phyloP scores from a whole-genome alignment of 2,113 vertebrate genomes.

The Octodon degus region DNA sequence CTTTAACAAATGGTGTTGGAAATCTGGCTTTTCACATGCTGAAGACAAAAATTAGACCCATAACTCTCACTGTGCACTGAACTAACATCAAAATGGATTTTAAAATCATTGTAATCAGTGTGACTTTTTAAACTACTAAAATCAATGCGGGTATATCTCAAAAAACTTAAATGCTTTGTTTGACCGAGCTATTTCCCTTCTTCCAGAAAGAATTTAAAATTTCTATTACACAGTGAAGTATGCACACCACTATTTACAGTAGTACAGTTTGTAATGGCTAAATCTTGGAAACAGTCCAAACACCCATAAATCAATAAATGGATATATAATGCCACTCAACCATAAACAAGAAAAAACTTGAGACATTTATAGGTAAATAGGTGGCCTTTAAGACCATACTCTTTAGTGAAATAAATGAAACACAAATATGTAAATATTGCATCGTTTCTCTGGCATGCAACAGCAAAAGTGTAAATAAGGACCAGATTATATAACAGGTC shows the following conservation, averaged over 20 bases:
- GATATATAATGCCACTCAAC: background rate
- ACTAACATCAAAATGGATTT: background rate
- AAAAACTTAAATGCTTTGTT: background rate
- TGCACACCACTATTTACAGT: background rate
- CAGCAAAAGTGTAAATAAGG: background rate
- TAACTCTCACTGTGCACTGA: background rate
- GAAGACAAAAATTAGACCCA: background rate
- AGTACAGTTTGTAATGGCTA: background rate
- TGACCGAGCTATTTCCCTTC: background rate
- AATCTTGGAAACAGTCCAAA: background rate
- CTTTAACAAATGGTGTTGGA: background rate
- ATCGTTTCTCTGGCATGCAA: background rate
- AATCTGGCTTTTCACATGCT: background rate
- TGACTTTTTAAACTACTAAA: background rate
- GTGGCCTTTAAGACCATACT: background rate
- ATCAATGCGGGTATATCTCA: background rate
- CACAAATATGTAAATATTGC: background rate
- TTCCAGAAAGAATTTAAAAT: background rate
- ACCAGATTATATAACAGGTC: background rate
- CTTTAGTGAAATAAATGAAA: background rate
- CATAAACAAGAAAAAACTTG: background rate
- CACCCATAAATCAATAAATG: background rate
- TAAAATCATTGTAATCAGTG: no score
- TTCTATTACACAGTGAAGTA: background rate
- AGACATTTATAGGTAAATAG: background rate